Conservation (phyloP, 1,140 invertebrate species). For the Hylaeus anthracinus region DNA sequence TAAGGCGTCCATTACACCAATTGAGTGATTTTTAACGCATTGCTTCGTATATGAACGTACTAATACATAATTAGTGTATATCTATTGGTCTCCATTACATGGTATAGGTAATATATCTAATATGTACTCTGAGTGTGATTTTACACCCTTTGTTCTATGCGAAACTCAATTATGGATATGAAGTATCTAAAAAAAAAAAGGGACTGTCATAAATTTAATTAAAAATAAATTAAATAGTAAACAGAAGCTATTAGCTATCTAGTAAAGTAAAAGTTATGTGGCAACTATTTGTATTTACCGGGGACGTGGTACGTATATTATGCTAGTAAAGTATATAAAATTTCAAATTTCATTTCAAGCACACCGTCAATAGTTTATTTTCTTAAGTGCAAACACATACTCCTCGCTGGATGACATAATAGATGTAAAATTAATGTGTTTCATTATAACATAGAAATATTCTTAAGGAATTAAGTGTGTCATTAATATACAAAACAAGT, state of each 20-base stretch:
- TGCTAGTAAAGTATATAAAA: neutral
- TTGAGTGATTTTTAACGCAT: conserved; percentile 43
- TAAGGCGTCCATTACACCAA: conserved; percentile 31
- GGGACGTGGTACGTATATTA: conserved; percentile 35
- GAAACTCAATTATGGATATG: neutral
- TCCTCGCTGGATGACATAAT: conserved; percentile 38
- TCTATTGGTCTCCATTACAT: conserved; percentile 15
- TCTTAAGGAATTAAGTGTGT: conserved; percentile 65
- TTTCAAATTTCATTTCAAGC: neutral
- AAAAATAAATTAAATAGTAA: neutral
- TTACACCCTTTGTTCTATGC: conserved; percentile 2
- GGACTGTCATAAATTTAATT: neutral
- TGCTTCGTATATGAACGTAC: conserved; percentile 27
- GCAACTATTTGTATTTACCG: conserved; percentile 5
- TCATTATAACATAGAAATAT: conserved; percentile 55
- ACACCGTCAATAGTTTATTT: conserved; percentile 67
- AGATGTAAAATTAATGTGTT: conserved; percentile 52
- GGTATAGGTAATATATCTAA: neutral
- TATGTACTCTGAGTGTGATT: neutral
- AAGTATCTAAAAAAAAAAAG: neutral
- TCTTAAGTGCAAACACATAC: conserved; percentile 57
- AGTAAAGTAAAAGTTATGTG: neutral
- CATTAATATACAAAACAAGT: conserved; percentile 69
- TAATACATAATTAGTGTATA: conserved; percentile 14
- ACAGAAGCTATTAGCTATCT: neutral